A percentile compares a stretch with the other conserved stretches of the same genome.
phyloP scores from a whole-genome alignment of 1,140 invertebrate species.

The Tribolium madens region DNA sequence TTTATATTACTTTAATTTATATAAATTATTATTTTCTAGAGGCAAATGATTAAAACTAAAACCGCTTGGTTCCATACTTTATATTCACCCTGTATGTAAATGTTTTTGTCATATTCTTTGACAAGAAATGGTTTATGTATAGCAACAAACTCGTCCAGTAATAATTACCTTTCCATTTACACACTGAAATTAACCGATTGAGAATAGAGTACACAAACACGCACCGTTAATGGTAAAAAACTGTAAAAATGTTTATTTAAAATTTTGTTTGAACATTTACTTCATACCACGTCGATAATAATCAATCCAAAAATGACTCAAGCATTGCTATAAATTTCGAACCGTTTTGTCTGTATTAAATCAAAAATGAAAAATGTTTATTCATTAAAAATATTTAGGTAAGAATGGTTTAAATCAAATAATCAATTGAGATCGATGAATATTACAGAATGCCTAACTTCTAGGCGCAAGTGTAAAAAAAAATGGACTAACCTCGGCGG shows the following conservation, averaged over 20 bases:
- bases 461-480: too few species aligned
- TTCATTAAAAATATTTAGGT: too few species aligned
- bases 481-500: too few species aligned
- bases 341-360: not conserved
- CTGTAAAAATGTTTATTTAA: not conserved
- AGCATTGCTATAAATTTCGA: not conserved
- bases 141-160: not conserved
- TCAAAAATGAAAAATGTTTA: not conserved
- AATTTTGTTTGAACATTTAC: conserved; percentile 9
- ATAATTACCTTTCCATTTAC: conserved; percentile 31
- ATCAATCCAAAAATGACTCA: not conserved
- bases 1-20: too few species aligned
- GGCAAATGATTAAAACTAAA: too few species aligned
- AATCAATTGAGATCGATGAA: too few species aligned
- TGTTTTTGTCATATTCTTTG: too few species aligned
- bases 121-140: not conserved
- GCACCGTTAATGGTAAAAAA: conserved; percentile 10
- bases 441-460: too few species aligned
- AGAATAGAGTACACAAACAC: conserved; percentile 1
- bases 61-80: too few species aligned
- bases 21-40: too few species aligned
- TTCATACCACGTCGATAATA: not conserved
- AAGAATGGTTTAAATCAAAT: too few species aligned
- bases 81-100: too few species aligned
- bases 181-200: conserved; percentile 12